Percentiles rank a stretch among this genome's conserved stretches.
phyloP scores from a whole-genome alignment of 1,140 invertebrate species.

The Drosophila sturtevanti region DNA sequence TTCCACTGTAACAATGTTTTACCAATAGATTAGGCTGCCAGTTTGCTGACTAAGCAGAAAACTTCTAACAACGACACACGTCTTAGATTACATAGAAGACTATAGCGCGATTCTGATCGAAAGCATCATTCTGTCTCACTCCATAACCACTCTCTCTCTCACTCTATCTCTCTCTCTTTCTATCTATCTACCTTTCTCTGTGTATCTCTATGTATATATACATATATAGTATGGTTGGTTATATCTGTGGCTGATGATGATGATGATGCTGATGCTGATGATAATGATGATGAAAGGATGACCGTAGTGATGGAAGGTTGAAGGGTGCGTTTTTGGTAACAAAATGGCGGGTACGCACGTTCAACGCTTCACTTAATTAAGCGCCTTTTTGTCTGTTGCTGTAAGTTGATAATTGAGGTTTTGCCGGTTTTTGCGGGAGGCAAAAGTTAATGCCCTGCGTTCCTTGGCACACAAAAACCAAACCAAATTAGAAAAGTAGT shows the following conservation, averaged over 20 bases:
- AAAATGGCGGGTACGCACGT: conserved; percentile 65
- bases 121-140: conserved; percentile 14
- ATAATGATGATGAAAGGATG: neutral
- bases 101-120: conserved; percentile 30
- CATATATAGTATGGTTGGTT: neutral
- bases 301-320: neutral
- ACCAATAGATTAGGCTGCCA: conserved; percentile 35
- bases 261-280: neutral
- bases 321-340: conserved; percentile 8
- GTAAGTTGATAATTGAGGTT: conserved; percentile 77
- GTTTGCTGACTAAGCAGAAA: conserved; percentile 43
- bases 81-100: conserved; percentile 41
- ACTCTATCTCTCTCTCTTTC: neutral
- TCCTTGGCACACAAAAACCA: conserved; percentile 23
- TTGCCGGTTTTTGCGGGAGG: conserved; percentile 57
- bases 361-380: conserved; percentile 73
- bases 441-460: conserved; percentile 64
- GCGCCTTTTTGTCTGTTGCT: conserved; percentile 68
- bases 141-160: neutral
- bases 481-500: conserved; percentile 49
- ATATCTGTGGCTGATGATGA: neutral
- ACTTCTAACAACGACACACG: conserved; percentile 34
- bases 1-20: conserved; percentile 2
- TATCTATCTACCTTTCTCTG: neutral
- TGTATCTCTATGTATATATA: too few species aligned